A percentile compares a stretch with the other conserved stretches of the same genome.
phyloP scores from a whole-genome alignment of 2,797 vertebrate genomes.

The Acanthiza pusilla region DNA sequence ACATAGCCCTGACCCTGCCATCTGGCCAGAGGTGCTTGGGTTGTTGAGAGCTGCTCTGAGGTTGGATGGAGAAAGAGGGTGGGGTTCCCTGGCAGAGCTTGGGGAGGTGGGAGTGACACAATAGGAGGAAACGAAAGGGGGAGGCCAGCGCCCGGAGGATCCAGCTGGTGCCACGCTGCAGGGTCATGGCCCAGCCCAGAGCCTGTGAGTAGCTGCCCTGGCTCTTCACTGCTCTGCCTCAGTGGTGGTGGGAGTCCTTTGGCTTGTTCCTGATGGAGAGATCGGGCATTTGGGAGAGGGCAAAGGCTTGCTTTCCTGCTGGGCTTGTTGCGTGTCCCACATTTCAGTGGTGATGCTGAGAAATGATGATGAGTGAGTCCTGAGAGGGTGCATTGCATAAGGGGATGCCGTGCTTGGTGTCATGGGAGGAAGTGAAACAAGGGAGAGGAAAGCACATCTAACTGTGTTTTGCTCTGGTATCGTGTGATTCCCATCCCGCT shows the following conservation, averaged over 20 bases:
- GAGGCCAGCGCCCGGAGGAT: not conserved
- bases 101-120: fast-evolving
- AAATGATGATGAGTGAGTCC: not conserved
- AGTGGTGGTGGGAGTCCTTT: not conserved
- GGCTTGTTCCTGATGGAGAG: not conserved
- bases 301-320: not conserved
- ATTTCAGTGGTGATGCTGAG: not conserved
- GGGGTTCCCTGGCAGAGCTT: not conserved
- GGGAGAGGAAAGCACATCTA: not conserved
- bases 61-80: not conserved
- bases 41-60: not conserved
- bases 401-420: fast-evolving
- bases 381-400: not conserved
- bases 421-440: conserved; percentile 18
- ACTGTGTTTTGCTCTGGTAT: not conserved
- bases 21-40: not conserved
- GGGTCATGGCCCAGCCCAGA: conserved; percentile 2
- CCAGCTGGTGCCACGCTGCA: not conserved
- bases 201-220: not conserved
- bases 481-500: fast-evolving
- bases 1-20: not conserved
- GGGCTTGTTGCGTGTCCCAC: not conserved
- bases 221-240: not conserved
- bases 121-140: conserved; percentile 3
- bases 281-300: not conserved